A percentile compares a stretch with the other conserved stretches of the same genome.
Evolutionary conservation across 2,113 vertebrate genomes (phyloP).

Genomic region (Gila orcuttii): DNA sequence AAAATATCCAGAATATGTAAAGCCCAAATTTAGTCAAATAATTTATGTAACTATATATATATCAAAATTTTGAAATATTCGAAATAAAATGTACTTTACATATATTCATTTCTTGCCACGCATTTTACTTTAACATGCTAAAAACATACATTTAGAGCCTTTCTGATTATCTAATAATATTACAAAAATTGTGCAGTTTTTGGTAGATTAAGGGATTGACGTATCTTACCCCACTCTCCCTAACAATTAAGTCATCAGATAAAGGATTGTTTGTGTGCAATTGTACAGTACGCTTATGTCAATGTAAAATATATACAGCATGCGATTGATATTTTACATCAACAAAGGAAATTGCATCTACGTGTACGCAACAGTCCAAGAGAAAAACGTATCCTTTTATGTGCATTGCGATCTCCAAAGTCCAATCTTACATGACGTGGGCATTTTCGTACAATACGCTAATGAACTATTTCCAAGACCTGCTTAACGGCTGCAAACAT

Average conservation of each 20-base stretch:
- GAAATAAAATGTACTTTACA: too few species aligned
- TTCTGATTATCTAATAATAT: background rate
- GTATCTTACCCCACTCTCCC: background rate
- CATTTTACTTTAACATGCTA: too few species aligned
- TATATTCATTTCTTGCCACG: background rate
- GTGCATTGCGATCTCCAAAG: background rate
- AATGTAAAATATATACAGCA: constrained; percentile 40
- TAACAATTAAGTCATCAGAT: constrained; percentile 25
- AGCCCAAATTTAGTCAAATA: background rate
- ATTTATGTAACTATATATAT: background rate
- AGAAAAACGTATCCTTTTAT: background rate
- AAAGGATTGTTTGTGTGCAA: background rate
- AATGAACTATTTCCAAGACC: background rate
- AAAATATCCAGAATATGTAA: background rate
- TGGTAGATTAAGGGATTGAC: background rate
- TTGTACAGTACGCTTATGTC: constrained; percentile 29
- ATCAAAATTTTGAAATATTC: too few species aligned
- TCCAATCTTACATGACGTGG: background rate
- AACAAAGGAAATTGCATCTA: constrained; percentile 23
- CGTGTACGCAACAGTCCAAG: background rate
- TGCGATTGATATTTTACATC: constrained; percentile 45
- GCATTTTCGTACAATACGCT: background rate
- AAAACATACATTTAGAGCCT: background rate
- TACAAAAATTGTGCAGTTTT: background rate
- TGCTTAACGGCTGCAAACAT: background rate